Conservation (phyloP, 2,113 vertebrate genomes). For the Hucho hucho region DNA sequence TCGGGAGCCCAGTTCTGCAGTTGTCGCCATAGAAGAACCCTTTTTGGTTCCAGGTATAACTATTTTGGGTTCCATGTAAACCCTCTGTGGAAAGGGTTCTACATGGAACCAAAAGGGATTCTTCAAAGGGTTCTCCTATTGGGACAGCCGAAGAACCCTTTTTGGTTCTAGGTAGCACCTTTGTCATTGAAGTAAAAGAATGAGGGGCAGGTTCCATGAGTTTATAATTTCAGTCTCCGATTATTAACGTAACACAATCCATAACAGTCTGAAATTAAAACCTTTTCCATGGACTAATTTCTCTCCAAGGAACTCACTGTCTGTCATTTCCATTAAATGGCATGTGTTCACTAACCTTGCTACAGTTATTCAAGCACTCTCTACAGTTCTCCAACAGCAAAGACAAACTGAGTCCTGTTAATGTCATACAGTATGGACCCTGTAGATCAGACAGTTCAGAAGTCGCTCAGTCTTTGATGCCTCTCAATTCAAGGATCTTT, state of each 20-base stretch:
- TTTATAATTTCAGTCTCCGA: constrained; percentile 5
- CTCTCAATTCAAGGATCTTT: neutral
- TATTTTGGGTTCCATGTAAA: no score
- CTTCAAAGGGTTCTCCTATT: no score
- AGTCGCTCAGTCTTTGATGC: neutral
- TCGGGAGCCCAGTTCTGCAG: no score
- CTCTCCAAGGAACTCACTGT: constrained; percentile 17
- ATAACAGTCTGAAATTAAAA: constrained; percentile 21
- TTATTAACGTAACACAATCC: constrained; percentile 35
- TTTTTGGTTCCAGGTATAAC: no score
- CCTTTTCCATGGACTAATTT: constrained; percentile 15
- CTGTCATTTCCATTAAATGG: neutral
- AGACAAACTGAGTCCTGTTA: neutral
- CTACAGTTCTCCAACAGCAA: neutral
- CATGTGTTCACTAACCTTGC: neutral
- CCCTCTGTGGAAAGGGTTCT: no score
- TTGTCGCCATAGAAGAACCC: no score
- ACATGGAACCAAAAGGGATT: no score
- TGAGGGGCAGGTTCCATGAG: neutral
- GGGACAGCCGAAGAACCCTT: no score
- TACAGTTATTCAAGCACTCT: neutral
- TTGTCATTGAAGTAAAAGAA: neutral
- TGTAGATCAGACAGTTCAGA: neutral
- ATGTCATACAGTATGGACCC: neutral
- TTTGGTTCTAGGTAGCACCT: no score